Percentiles rank a stretch among this genome's conserved stretches.
Evolutionary conservation across 2,797 vertebrate genomes (phyloP).

Genomic region (Rhynchotus rufescens): DNA sequence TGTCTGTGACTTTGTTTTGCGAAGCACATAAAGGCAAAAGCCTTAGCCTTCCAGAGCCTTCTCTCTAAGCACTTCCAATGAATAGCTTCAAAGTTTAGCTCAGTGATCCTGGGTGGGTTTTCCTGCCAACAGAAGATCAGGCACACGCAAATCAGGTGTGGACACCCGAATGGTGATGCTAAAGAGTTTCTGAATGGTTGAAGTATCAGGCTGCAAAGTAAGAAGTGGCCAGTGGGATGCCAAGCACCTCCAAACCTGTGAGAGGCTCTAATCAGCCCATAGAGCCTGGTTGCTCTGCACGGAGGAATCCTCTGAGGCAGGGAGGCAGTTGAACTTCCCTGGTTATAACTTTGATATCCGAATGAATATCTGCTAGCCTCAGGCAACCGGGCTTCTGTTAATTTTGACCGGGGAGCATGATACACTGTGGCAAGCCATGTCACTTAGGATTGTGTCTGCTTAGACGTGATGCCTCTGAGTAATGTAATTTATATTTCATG

Average conservation of each 20-base stretch:
- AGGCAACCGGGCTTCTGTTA: conserved; percentile 64
- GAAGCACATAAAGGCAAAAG: conserved; percentile 27
- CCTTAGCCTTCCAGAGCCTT: neutral
- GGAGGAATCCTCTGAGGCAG: conserved; percentile 14
- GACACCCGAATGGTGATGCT: rapidly evolving
- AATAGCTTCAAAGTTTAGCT: neutral
- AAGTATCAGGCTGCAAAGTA: neutral
- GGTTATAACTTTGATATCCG: conserved; percentile 57
- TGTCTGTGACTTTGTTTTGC: neutral
- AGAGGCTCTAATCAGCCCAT: neutral
- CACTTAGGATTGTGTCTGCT: conserved; percentile 85
- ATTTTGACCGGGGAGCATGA: conserved; percentile 77
- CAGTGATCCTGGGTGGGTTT: neutral
- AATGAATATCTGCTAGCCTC: conserved; percentile 64
- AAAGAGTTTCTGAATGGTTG: neutral
- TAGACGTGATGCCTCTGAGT: conserved; percentile 82
- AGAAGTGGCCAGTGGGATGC: neutral
- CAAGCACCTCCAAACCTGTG: neutral
- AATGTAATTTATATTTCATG: conserved; percentile 89
- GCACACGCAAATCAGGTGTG: rapidly evolving
- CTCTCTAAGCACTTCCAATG: neutral
- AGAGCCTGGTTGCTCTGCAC: neutral
- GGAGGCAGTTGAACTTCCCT: neutral
- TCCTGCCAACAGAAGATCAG: neutral
- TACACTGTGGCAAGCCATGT: conserved; percentile 77